Evolutionary conservation across 30 jellyfish, hydroid and myxozoan genomes (phyloP), one percentile per base, ranked within the genome.

Genomic region (Rhopilema esculentum): DNA sequence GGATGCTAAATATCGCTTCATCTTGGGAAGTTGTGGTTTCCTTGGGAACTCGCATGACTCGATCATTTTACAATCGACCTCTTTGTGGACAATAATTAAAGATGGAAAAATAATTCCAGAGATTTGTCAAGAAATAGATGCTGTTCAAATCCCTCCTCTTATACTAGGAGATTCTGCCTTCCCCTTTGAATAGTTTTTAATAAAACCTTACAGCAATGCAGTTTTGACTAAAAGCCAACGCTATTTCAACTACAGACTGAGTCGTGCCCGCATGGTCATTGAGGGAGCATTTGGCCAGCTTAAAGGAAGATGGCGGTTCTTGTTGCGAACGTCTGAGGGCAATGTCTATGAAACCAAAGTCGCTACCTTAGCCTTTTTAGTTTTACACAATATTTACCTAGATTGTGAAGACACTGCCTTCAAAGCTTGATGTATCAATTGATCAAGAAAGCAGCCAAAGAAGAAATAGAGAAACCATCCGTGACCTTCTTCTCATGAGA

Each of bases 41-140:
- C 96, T 91, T 64, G 96, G 91, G 29, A 79, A 79, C 52, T 27
- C 70, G 9, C 96, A 87, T 74, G 92, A 66, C 30, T 66, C 83
- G 4, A 83, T 29, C 7, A 52, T 31, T 0, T 20, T 83, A 16
- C 70, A 73, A 31, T 16, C 67, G 23, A 67, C 78, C n/a, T 22
- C 40, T 16, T 33, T 67, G 48, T 67, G 78, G 49, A 16, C 1
- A 16, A 16, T 8, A 1, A 20, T 67, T 1, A 17, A 29, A 24
- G 32, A 22, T 67, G 78, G 78, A 20, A 20, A 67, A 16, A 15
- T 67, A 16, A 16, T 26, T 16, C 78, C 78, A 21, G 49, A 27
- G 21, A 17, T 73, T 22, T 40, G 57, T 12, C 84, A 72, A 72
- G 15, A 29, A 49, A 16, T 72, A 72, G 84, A 29, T 72, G 84